Evolutionary conservation across 2,888 invertebrate species (phyloP), one percentile per base, ranked within the genome.

Genomic region (Caenorhabditis virilis): DNA sequence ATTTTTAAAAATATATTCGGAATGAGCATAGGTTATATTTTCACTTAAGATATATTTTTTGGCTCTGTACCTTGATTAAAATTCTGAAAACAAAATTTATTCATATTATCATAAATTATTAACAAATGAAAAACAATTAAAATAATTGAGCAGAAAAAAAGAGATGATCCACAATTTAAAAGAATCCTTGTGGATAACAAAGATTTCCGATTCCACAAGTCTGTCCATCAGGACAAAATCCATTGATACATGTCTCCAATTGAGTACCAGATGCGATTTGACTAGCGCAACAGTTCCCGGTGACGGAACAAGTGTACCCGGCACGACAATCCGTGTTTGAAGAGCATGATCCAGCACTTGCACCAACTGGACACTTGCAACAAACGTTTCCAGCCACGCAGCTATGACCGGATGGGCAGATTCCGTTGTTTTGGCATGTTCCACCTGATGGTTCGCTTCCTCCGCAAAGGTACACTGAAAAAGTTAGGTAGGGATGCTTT

Each of bases 331-430:
- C 65, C 26, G 50, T 36, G 11, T 58, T 41, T 16, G 27, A 45
- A 5, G 18, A 9, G 33, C 71, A 71, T 16, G 41, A 59, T 13
- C 71, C 71, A 25, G 55, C 61, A 38, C 67, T 68, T 1, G 64
- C 52, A 51, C 73, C 73, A 23, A 63, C 64, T 20, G 66, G 53
- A 26, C 69, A 69, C 13, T 59, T 55, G 42, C 70, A 73, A 39
- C 73, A 73, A n/a, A 68, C 55, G 48, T 73, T 73, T 58, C 73
- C 73, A 30, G 62, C 54, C 1, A 64, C 59, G 27, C 73, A 73
- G 7, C 54, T 51, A 39, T 52, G 54, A 25, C 69, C 69, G 20
- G 56, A 56, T 18, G 73, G 65, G 33, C 73, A 73, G 22, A 53
- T 33, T 4, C 70, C 66, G 43, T 69, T 66, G 41, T 42, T 42